phyloP scores from a whole-genome alignment of 53 echinoderm and acorn worm species.

The Echinometra lucunter region DNA sequence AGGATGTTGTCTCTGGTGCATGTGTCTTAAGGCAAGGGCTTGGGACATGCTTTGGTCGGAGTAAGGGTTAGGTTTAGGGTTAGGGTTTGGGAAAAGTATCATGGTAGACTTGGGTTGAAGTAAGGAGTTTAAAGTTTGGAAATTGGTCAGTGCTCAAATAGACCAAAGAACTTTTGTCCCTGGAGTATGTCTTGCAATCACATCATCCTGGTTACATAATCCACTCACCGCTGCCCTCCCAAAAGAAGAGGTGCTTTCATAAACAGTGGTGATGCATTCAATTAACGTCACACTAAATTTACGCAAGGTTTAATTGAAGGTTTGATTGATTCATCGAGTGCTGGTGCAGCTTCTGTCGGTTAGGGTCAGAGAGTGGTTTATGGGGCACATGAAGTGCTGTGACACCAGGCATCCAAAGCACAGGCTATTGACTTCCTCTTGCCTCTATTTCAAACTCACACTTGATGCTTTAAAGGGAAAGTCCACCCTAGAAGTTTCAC shows the following conservation, averaged over 20 bases:
- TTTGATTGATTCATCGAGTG: slow-evolving; percentile 34
- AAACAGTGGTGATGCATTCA: neutral
- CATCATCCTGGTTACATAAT: neutral
- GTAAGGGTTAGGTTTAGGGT: no score
- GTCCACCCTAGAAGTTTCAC: no score
- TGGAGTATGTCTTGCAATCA: neutral
- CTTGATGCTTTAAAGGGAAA: neutral
- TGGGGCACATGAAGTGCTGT: neutral
- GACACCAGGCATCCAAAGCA: neutral
- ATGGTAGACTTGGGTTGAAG: no score
- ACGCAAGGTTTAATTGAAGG: slow-evolving; percentile 32
- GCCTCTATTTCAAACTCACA: neutral
- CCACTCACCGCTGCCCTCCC: neutral
- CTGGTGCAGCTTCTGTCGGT: neutral
- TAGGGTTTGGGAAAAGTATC: no score
- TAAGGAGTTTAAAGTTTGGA: no score
- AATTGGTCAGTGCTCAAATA: no score
- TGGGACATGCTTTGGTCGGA: no score
- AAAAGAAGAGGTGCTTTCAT: neutral
- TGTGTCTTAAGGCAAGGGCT: no score
- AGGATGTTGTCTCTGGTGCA: no score
- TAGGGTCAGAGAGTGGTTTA: neutral
- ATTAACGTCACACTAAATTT: slow-evolving; percentile 27
- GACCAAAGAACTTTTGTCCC: no score
- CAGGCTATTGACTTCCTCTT: neutral